These are phyloP conservation scores for Drosophila eugracilis DNA, from an alignment of 1,140 invertebrate species.

Conservation along the genomic window DNA sequence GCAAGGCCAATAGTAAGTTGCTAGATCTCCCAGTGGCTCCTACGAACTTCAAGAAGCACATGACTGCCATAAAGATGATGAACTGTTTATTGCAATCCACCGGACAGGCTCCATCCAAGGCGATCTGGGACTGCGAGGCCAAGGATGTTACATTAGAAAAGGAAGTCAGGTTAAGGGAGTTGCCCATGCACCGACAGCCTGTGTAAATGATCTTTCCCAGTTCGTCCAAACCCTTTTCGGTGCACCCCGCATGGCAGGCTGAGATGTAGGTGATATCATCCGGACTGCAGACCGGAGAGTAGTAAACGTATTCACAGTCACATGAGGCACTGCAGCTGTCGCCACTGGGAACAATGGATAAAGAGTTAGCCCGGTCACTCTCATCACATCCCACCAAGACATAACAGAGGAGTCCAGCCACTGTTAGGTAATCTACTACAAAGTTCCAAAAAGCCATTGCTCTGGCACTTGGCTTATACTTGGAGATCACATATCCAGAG, in stretches of 20 bases:
- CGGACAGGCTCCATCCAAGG: conserved; percentile 87
- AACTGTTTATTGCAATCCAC: conserved; percentile 88
- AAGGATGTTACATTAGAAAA: background rate
- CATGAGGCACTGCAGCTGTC: conserved; percentile 87
- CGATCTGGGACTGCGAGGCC: conserved; percentile 22
- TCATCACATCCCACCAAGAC: conserved; percentile 89
- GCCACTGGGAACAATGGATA: conserved; percentile 20
- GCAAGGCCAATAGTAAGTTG: conserved; percentile 88
- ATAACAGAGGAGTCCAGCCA: conserved; percentile 88
- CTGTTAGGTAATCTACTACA: conserved; percentile 88
- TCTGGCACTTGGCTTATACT: conserved; percentile 89
- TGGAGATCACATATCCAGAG: conserved; percentile 89
- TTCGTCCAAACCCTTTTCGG: conserved; percentile 50
- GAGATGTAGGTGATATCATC: conserved; percentile 88
- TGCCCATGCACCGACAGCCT: conserved; percentile 46
- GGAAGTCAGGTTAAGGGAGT: background rate
- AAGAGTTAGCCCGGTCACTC: conserved; percentile 57
- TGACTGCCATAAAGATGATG: conserved; percentile 87
- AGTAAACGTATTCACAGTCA: conserved; percentile 88
- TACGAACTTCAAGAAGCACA: conserved; percentile 88
- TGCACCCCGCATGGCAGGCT: conserved; percentile 90
- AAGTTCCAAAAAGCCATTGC: conserved; percentile 90
- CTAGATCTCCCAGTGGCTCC: conserved; percentile 88
- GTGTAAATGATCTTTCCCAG: conserved; percentile 77
- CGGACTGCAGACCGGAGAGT: conserved; percentile 88